Base-by-base conservation (phyloP, 2,113 vertebrate genomes). In the Raja brachyura region DNA sequence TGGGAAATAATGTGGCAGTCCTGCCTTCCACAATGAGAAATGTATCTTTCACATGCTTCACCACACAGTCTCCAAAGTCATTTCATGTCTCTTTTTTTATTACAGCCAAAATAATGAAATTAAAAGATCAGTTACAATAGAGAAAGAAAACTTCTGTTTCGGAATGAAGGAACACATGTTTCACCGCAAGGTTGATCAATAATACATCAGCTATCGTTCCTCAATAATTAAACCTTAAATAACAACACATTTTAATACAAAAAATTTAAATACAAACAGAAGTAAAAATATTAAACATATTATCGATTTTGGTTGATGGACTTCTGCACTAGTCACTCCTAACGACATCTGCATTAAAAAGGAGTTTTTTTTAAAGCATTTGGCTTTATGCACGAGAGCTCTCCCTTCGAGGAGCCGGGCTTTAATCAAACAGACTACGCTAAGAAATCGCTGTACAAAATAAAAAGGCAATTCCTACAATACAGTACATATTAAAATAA, bases 1-100 rank as follows among this genome's bases (percentile, higher is more conserved):
- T 98, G 98, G 97, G 97, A 31, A 98, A 68, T 14, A 99, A 98
- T 98, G 98, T 97, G 98, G 98, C 97, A 98, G 98, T 99, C 98
- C 98, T 99, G 97, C 97, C 98, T 98, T 97, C 98, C 98, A 98
- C 98, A 99, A 99, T 99, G 98, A 97, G 98, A 99, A 99, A 99
- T 99, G 98, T 97, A 98, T 99, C 99, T 99, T 99, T 98, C 90
- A 92, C 0, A 28, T 28, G 90, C 33, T 92, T 99, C 98, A 98
- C 99, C 99, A 98, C 95, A 95, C 94, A 96, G 98, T 98, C 97
- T 96, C 94, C 83, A 97, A 98, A 97, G 97, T 97, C 96, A 96
- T 98, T 98, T 97, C 97, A 97, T 95, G 94, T 99, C 98, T 98
- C 97, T 98, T 98, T 98, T 98, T 99, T 98, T 99, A 98, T 99